Evolutionary conservation across 2,797 vertebrate genomes (phyloP).

Genomic region (Taeniopygia guttata): DNA sequence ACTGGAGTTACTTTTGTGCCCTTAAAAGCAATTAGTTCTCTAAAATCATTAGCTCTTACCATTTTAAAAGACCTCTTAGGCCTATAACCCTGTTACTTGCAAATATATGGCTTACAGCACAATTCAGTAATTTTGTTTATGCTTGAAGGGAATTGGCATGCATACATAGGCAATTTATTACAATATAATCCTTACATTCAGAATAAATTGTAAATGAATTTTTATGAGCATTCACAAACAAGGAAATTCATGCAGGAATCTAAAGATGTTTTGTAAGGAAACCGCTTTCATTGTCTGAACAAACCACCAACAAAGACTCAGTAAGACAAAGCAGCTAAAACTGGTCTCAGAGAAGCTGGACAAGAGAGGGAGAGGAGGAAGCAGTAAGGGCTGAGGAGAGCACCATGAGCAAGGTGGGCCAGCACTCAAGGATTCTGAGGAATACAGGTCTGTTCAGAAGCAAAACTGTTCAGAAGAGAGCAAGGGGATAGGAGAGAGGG

Average conservation of each 20-base stretch:
- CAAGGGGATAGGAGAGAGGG: background rate
- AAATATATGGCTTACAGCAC: background rate
- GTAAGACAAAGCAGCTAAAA: background rate
- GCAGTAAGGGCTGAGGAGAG: background rate
- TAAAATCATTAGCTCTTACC: background rate
- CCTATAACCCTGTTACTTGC: background rate
- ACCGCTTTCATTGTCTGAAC: background rate
- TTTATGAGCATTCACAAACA: background rate
- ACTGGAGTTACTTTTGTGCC: background rate
- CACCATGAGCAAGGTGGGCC: accelerated
- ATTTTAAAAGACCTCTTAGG: background rate
- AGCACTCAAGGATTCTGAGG: background rate
- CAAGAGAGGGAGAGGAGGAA: background rate
- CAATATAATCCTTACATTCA: background rate
- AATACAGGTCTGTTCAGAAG: background rate
- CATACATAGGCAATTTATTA: background rate
- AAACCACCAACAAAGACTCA: background rate
- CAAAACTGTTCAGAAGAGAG: too few species aligned
- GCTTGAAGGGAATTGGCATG: background rate
- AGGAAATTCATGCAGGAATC: background rate
- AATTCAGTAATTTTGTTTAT: background rate
- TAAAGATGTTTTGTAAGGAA: background rate
- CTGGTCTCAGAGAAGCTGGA: background rate
- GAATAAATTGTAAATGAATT: background rate
- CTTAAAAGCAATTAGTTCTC: constrained; percentile 22